Evolutionary conservation across 2,888 invertebrate genomes (phyloP), one percentile per base, ranked within the genome.

Genomic region (Cryptocephalus primarius): DNA sequence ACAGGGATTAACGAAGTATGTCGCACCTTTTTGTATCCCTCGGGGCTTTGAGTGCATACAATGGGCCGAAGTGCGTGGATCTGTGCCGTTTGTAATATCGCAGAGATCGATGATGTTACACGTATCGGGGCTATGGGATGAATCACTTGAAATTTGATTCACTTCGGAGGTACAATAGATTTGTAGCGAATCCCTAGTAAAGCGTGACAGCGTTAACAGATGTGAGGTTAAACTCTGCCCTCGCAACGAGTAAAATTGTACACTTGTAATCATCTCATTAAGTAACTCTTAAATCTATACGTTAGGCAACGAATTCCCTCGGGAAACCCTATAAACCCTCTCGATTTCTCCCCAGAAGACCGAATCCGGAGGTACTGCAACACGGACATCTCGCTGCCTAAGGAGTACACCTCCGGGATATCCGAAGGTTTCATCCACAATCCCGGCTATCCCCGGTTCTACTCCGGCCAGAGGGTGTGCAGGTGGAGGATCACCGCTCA

Each of bases 381-480:
- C 60, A 66, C 66, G 38, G 66, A 72, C 40, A 64, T 75, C 38
- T 62, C 59, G 50, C 66, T 75, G 36, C 62, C 65, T 10, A 64
- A 62, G 8, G 62, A 64, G 13, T 69, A 71, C 33, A 67, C 66
- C 44, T 60, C 66, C 11, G 62, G 61, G 13, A 52, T 60, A 41
- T 70, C 70, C 48, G 79, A 82, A 62, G 83, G 83, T 2, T 82
- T 82, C 65, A 75, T 82, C 53, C 75, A 78, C 33, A 81, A 79
- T 51, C 86, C 86, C 0, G 86, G 85, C 8, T 87, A 85, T 67
- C 86, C 87, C 0, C 75, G 80, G 56, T 85, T 78, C 68, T 86
- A 86, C 63, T 74, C 83, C 10, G 85, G 83, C 0, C 78, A 77
- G 36, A 67, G 63, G 62, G 67, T 77, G 54, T 87, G 87, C 63